Evolutionary conservation across 2,113 vertebrate genomes (phyloP).

Genomic region (Varanus komodoensis): DNA sequence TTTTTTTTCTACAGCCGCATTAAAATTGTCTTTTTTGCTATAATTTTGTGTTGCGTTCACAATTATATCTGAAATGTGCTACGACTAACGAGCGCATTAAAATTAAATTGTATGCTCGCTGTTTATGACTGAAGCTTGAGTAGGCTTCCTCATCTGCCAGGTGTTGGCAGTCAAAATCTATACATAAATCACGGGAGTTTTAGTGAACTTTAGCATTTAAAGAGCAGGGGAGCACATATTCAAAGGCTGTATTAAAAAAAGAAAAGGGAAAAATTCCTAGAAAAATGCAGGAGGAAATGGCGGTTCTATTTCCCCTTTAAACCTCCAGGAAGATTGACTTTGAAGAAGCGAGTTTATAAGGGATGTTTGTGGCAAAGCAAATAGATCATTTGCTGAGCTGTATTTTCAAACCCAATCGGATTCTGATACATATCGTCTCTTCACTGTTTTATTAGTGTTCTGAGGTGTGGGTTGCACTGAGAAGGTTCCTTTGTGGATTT

Average conservation of each 20-base stretch:
- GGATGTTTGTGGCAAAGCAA: slow-evolving; percentile 29
- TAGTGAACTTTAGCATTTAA: slow-evolving; percentile 80
- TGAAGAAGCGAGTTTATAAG: slow-evolving; percentile 39
- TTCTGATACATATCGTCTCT: accelerated
- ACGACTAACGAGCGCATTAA: slow-evolving; percentile 92
- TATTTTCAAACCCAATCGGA: slow-evolving; percentile 21
- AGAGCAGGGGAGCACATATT: slow-evolving; percentile 71
- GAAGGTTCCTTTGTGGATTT: not conserved
- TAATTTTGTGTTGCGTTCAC: slow-evolving; percentile 88
- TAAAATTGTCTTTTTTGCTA: slow-evolving; percentile 99
- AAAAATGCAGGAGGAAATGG: slow-evolving; percentile 57
- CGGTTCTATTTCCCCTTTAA: slow-evolving; percentile 51
- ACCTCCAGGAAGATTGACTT: slow-evolving; percentile 61
- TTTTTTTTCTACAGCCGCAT: slow-evolving; percentile 98
- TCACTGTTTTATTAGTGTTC: not conserved
- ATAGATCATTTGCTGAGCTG: slow-evolving; percentile 31
- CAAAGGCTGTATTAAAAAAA: slow-evolving; percentile 60
- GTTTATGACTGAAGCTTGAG: slow-evolving; percentile 86
- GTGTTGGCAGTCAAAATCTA: slow-evolving; percentile 82
- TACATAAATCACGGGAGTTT: slow-evolving; percentile 80
- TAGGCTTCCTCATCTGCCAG: slow-evolving; percentile 86
- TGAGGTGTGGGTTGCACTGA: not conserved
- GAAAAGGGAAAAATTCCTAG: not conserved
- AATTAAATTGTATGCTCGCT: slow-evolving; percentile 89
- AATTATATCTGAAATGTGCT: slow-evolving; percentile 88